Base-by-base conservation (phyloP, 1,140 invertebrate species). In the Zaprionus africanus region DNA sequence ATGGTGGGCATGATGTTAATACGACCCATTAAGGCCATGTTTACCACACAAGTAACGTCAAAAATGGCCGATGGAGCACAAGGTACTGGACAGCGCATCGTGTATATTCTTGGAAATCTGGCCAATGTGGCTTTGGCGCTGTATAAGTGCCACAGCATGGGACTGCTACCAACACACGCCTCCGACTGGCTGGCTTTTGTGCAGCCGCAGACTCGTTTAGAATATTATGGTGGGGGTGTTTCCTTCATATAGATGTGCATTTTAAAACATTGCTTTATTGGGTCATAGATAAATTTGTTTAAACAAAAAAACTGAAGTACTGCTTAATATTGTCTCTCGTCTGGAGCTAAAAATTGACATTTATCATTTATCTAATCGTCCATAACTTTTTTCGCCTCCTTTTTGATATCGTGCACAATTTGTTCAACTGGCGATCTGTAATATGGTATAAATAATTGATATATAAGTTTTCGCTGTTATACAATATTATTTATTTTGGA, bases 1-100 rank as follows among this genome's bases (percentile, higher is more conserved):
- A 99, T 99, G 99, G 98, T 99, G 19, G 98, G 98, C 41, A 99
- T 99, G 99, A 95, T 99, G 92, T 97, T 99, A 75, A 96, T 99
- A 70, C 94, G 98, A 78, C 98, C 98, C 15, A 96, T 99, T 3
- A 99, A 99, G 93, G 98, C 98, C 9, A 94, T 99, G 19, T 98
- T 99, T 91, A 94, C 97, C 2, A 96, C 98, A 64, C 96, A 98
- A 91, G 95, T 96, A 75, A 98, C 98, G 56, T 99, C 99, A 86
- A 99, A 99, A 94, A 96, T 98, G 93, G 98, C 99, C 69, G 98
- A 99, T 94, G 98, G 98, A n/a, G 96, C 96, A 26, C 97, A 98
- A 93, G 96, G 97, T 15, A 94, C 95, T 63, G 95, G 95, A 6
- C 99, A 99, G 93, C 99, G 99, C 90, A 95, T 99, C 79, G 97